Percentiles rank a stretch among this genome's conserved stretches.
Evolutionary conservation across 2,113 vertebrate species (phyloP).

Genomic region (Aramus guarauna): DNA sequence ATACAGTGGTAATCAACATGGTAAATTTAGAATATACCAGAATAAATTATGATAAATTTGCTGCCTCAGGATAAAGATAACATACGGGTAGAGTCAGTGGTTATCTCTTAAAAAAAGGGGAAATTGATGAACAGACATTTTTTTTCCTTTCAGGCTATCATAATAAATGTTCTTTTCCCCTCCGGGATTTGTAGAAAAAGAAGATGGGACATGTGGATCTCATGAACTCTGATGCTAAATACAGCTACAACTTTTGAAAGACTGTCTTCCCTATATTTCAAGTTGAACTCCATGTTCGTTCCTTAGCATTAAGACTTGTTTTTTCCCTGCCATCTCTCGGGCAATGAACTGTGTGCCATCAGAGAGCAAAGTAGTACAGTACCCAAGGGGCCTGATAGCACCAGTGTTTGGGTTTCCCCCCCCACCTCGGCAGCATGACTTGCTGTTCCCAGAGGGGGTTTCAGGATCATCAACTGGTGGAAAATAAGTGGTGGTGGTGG

Average conservation of each 20-base stretch:
- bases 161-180: slow-evolving; percentile 31
- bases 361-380: neutral
- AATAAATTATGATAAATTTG: slow-evolving; percentile 86
- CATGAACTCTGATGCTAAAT: slow-evolving; percentile 69
- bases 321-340: neutral
- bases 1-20: slow-evolving; percentile 81
- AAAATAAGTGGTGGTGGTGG: neutral
- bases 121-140: slow-evolving; percentile 74
- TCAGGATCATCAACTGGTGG: neutral
- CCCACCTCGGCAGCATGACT: neutral
- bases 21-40: slow-evolving; percentile 82
- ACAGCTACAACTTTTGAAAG: slow-evolving; percentile 57
- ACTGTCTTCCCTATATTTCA: slow-evolving; percentile 34
- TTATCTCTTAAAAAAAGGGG: slow-evolving; percentile 65
- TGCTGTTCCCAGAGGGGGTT: neutral
- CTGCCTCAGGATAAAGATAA: slow-evolving; percentile 78
- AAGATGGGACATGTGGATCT: slow-evolving; percentile 70
- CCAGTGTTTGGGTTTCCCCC: neutral
- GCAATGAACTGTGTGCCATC: slow-evolving; percentile 37
- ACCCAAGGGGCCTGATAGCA: neutral
- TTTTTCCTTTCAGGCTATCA: slow-evolving; percentile 63
- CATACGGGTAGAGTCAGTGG: slow-evolving; percentile 69
- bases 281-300: neutral
- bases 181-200: slow-evolving; percentile 63
- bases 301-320: slow-evolving; percentile 7